A percentile compares a stretch with the other conserved stretches of the same genome.
These are phyloP conservation scores for Ianthella basta DNA, from an alignment of 37 sponge, comb jelly and placozoan species.

Conservation along the genomic window DNA sequence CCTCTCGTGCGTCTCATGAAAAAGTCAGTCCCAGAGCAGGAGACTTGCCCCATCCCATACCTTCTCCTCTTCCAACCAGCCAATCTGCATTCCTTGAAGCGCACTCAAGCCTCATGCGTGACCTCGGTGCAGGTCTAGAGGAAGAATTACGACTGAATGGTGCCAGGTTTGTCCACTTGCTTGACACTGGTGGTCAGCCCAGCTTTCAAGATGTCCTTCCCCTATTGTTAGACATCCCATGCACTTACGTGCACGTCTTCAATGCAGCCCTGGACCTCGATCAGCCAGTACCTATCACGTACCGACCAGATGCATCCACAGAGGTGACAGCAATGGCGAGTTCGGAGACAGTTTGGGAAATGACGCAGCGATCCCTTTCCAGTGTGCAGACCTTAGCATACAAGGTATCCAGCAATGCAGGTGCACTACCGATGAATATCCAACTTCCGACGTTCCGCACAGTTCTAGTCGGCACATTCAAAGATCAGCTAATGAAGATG, in stretches of 20 bases:
- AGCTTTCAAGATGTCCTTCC: constrained; percentile 10
- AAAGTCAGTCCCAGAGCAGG: no score
- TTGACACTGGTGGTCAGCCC: constrained; percentile 19
- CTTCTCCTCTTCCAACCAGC: no score
- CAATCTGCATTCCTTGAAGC: not conserved
- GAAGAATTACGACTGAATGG: not conserved
- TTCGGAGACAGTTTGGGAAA: not conserved
- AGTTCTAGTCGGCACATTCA: no score
- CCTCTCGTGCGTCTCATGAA: no score
- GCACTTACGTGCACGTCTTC: not conserved
- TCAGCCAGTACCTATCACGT: not conserved
- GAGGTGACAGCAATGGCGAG: not conserved
- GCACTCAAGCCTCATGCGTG: not conserved
- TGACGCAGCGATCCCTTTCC: not conserved
- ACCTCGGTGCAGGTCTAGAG: not conserved
- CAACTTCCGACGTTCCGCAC: no score
- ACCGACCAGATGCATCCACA: not conserved
- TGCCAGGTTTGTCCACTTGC: not conserved
- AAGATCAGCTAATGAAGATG: no score
- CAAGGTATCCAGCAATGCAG: not conserved
- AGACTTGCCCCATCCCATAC: no score
- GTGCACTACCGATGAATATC: not conserved
- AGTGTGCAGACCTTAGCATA: constrained; percentile 1
- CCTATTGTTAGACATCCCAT: not conserved
- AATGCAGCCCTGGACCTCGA: constrained; percentile 3